A percentile compares a stretch with the other conserved stretches of the same genome.
Conservation (phyloP, 2,888 invertebrate genomes). For the Fragum fragum region DNA sequence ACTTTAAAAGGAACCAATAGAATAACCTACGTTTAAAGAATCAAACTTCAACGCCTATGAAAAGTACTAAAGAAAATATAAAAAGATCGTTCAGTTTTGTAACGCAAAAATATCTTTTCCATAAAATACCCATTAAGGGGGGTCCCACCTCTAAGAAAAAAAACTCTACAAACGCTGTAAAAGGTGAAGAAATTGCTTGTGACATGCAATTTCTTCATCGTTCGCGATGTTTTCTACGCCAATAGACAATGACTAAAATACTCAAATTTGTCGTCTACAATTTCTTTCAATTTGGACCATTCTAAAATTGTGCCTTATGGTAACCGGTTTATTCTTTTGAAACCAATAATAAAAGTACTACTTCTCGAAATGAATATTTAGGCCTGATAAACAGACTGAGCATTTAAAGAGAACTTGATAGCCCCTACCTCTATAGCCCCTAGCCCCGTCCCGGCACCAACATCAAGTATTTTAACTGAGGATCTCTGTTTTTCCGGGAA, state of each 20-base stretch:
- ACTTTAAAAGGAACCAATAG: too few relatives aligned
- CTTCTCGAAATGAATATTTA: background rate
- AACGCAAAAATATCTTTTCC: too few relatives aligned
- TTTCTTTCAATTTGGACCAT: too few relatives aligned
- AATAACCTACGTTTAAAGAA: too few relatives aligned
- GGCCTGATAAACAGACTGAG: background rate
- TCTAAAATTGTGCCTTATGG: background rate
- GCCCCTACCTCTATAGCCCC: slow-evolving; percentile 72
- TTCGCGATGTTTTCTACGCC: background rate
- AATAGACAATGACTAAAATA: too few relatives aligned
- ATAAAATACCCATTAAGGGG: too few relatives aligned
- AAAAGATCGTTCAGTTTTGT: too few relatives aligned
- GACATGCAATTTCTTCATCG: background rate
- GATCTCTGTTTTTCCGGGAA: slow-evolving; percentile 8
- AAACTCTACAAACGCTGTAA: too few relatives aligned
- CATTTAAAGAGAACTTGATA: background rate
- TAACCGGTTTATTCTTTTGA: background rate
- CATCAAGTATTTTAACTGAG: slow-evolving; percentile 77
- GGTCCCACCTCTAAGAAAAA: too few relatives aligned
- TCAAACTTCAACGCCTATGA: too few relatives aligned
- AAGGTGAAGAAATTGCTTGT: slow-evolving; percentile 7
- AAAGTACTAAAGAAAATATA: too few relatives aligned
- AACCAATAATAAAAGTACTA: background rate
- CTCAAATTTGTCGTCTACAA: too few relatives aligned
- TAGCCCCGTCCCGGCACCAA: slow-evolving; percentile 84